Evolutionary conservation across 2,888 invertebrate species (phyloP), one percentile per base, ranked within the genome.

Genomic region (Disparrhopalites patrizii): DNA sequence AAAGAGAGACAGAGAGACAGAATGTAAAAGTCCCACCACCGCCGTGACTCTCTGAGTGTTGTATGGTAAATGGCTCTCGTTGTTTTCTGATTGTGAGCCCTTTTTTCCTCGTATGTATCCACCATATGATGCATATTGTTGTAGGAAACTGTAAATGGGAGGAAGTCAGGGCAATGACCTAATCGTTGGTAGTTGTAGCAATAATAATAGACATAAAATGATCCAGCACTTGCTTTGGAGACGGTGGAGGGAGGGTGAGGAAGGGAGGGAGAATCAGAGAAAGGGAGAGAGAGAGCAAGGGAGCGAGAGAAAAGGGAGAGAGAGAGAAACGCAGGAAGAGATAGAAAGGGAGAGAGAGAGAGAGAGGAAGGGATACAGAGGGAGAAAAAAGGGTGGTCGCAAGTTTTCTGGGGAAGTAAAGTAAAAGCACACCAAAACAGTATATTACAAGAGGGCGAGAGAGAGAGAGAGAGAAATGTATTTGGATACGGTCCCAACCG

Each of bases 191-290:
- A 47, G 40, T 38, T 13, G 40, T 57, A 57, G 25, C 40, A 38
- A 57, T 57, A 57, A 57, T 57, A 57, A 57, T 57, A 38, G 57
- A 18, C 57, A 60, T 60, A 60, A 60, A 60, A 60, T 60, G 20
- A 60, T 60, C 60, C 60, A 60, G 60, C 47, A 47, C 47, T 60
- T 40, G 60, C n/a, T n/a, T n/a, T 3, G 13, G 27, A 31, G n/a
- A 51, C 13, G 51, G 23, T 5, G 51, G 20, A 15, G 5, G 15
- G n/a, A 30, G 30, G 25, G 36, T 4, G 56, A 56, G 36, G 36
- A n/a, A 54, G 54, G 28, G n/a, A 18, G n/a, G n/a, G 43, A 18
- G 43, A 23, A 47, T 47, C 1, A 1, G 18, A 43, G 47, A 23
- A 3, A 23, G 47, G 23, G 18, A 31, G 31, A 52, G 4, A 8